Base-by-base conservation (phyloP, 1,140 invertebrate species). In the Leucophenga varia region DNA sequence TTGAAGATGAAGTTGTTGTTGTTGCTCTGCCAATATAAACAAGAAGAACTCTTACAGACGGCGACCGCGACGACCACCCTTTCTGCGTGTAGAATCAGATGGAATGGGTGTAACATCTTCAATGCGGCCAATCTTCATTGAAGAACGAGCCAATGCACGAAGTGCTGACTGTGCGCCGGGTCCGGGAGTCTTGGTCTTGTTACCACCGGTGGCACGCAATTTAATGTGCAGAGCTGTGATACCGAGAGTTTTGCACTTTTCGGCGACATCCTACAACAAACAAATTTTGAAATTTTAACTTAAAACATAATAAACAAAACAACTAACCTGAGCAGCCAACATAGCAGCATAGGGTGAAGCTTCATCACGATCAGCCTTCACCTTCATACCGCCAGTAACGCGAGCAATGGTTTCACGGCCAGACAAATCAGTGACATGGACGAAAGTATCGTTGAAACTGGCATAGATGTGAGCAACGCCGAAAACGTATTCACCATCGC, bases 331-430 rank as follows among this genome's bases (percentile, higher is more conserved):
- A 56, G 97, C 96, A 74, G 97, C 97, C 80, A 99, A 96, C 97
- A 99, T 99, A 87, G 97, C 97, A 75, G 97, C 97, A 73, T 99
- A 99, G 12, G 97, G 97, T 20, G 96, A 98, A 61, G 96, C 93
- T 80, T 99, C 97, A 81, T 99, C 97, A 83, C 97, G 87, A 81
- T 99, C 97, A 69, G 97, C 97, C 79, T 99, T 99, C 0, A 99
- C 97, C 82, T 99, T 99, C 97, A 99, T 99, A 49, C 97, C 97
- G 77, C 97, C 97, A 69, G 97, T 99, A 22, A 99, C 91, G 71
- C 96, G 84, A 47, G 92, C 91, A 72, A 99, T 98, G 2, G 97
- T 99, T 90, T 99, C 96, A 69, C 94, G 88, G 57, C 97, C 97
- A 50, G 97, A 98, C 57, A 99, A 82, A 82, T 99, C 97, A 3